phyloP scores from a whole-genome alignment of 2,113 vertebrate species.

The Scatophagus argus region DNA sequence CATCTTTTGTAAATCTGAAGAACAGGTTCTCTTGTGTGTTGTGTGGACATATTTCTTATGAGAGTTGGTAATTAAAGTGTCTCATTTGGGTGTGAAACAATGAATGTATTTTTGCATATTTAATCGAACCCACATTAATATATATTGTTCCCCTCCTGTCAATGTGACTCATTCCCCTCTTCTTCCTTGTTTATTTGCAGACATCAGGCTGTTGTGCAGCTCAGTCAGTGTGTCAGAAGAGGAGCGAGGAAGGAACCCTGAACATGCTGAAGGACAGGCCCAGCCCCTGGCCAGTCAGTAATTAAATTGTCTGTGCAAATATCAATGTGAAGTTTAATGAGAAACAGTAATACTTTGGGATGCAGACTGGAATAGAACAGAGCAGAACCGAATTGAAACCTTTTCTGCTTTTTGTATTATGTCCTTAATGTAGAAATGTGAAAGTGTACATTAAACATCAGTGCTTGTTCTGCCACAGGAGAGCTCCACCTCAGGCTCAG shows the following conservation, averaged over 20 bases:
- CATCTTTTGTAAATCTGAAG: not conserved
- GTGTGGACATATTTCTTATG: no score
- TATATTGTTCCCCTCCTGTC: not conserved
- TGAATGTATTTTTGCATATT: not conserved
- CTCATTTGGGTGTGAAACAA: not conserved
- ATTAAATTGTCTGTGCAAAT: not conserved
- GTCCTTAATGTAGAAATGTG: not conserved
- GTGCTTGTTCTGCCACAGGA: slow-evolving; percentile 61
- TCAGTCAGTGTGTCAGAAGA: slow-evolving; percentile 51
- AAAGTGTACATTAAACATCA: not conserved
- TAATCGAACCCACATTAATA: not conserved
- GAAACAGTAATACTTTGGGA: not conserved
- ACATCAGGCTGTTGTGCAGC: slow-evolving; percentile 52
- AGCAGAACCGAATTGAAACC: no score
- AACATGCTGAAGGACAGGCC: slow-evolving; percentile 56
- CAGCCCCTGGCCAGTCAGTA: slow-evolving; percentile 77
- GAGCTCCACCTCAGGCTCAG: slow-evolving; percentile 68
- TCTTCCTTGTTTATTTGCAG: slow-evolving; percentile 25
- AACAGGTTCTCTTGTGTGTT: not conserved
- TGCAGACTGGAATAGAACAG: no score
- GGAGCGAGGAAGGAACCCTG: slow-evolving; percentile 56
- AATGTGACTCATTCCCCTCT: not conserved
- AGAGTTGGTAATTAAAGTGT: not conserved
- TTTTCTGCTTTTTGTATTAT: not conserved
- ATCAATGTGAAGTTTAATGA: not conserved